Evolutionary conservation across 2,113 vertebrate species (phyloP).

Genomic region (Accipiter cooperii): DNA sequence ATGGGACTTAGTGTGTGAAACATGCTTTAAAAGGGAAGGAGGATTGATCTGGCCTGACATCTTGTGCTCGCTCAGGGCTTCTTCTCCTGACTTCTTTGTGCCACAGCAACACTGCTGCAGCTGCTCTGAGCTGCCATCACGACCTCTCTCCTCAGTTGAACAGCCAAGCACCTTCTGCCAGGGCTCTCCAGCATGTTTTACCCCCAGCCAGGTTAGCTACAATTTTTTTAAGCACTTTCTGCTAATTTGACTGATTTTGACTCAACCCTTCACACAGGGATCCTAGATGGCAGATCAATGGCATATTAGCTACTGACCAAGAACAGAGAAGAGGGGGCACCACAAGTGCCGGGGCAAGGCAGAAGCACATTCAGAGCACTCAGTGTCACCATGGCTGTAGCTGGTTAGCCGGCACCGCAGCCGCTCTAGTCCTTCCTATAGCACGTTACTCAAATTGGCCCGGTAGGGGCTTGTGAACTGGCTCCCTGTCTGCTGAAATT

Average conservation of each 20-base stretch:
- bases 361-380: background rate
- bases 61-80: background rate
- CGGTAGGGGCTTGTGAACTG: background rate
- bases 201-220: too few relatives aligned
- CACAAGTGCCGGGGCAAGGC: background rate
- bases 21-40: background rate
- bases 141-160: background rate
- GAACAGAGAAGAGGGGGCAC: background rate
- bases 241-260: fast-evolving
- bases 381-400: background rate
- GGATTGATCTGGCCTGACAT: background rate
- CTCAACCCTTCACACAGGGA: background rate
- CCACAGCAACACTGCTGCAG: fast-evolving
- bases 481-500: background rate
- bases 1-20: background rate
- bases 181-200: background rate
- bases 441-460: background rate
- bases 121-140: background rate
- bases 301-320: fast-evolving
- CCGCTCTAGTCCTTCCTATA: fast-evolving
- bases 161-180: background rate
- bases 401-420: background rate
- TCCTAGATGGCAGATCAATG: background rate
- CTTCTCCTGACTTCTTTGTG: background rate
- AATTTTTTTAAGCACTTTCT: background rate